A percentile compares a stretch with the other conserved stretches of the same genome.
These are phyloP conservation scores for Coptodon bakossiorum DNA, from an alignment of 2,113 vertebrate genomes.

Conservation along the genomic window DNA sequence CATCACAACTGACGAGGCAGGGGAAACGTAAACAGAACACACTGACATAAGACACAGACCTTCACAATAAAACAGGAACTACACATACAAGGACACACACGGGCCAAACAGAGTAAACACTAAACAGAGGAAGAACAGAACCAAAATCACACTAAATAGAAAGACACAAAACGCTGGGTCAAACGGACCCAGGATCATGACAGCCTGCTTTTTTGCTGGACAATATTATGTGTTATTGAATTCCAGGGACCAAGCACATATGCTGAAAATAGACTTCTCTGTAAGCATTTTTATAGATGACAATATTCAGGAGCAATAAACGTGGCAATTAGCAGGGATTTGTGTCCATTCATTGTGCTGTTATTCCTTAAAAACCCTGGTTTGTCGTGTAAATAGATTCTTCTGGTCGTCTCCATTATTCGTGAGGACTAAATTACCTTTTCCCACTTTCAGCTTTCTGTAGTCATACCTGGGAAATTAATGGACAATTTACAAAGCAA, in stretches of 20 bases:
- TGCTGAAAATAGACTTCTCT: not conserved
- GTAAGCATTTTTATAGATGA: not conserved
- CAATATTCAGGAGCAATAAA: not conserved
- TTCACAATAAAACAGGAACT: too few species aligned
- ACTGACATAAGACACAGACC: too few species aligned
- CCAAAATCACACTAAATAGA: too few species aligned
- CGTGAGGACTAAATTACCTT: not conserved
- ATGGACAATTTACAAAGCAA: not conserved
- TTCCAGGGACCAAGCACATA: not conserved
- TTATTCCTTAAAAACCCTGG: not conserved
- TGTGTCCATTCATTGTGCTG: not conserved
- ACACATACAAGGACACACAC: too few species aligned
- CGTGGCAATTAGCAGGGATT: not conserved
- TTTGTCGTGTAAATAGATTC: not conserved
- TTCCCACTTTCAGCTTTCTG: not conserved
- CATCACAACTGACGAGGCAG: too few species aligned
- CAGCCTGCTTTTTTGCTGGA: not conserved
- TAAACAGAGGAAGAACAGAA: too few species aligned
- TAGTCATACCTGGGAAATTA: not conserved
- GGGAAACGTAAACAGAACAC: too few species aligned
- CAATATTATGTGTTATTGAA: not conserved
- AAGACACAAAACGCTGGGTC: too few species aligned
- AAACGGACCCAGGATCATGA: too few species aligned
- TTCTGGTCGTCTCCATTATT: not conserved
- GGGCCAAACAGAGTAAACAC: too few species aligned